Conservation (phyloP, 2,797 vertebrate genomes). For the Pipistrellus pipistrellus region DNA sequence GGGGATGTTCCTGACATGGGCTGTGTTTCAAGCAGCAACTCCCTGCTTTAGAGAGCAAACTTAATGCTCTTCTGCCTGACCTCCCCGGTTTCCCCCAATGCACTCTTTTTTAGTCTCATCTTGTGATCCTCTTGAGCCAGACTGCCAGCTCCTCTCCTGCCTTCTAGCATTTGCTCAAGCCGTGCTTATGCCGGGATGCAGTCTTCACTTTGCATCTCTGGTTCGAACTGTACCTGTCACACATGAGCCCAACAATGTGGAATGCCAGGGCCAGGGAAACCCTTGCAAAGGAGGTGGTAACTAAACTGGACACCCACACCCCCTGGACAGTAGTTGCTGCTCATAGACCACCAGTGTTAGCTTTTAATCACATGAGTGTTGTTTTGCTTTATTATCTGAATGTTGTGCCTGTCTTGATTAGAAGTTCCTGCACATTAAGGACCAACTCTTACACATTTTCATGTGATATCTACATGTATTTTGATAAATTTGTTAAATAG, state of each 20-base stretch:
- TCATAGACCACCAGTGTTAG: neutral
- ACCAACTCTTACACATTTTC: neutral
- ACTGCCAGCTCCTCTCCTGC: neutral
- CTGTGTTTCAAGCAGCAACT: neutral
- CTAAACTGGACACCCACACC: neutral
- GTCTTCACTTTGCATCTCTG: neutral
- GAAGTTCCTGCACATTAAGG: slow-evolving; percentile 44
- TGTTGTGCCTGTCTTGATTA: neutral
- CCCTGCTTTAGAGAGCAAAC: neutral
- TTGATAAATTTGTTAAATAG: slow-evolving; percentile 42
- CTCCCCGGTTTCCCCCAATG: neutral
- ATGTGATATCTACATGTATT: neutral
- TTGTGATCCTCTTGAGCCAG: neutral
- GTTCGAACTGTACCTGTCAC: neutral
- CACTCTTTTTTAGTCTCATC: neutral
- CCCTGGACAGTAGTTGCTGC: neutral
- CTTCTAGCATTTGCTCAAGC: neutral
- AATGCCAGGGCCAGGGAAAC: neutral
- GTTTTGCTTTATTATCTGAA: slow-evolving; percentile 21
- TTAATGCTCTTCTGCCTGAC: neutral
- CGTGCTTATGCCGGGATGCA: neutral
- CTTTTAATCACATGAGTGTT: neutral
- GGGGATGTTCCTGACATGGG: neutral
- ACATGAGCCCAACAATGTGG: neutral
- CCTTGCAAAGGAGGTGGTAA: neutral